Evolutionary conservation across 1,140 invertebrate species (phyloP), one percentile per base, ranked within the genome.

Genomic region (Dreissena rostriformis): DNA sequence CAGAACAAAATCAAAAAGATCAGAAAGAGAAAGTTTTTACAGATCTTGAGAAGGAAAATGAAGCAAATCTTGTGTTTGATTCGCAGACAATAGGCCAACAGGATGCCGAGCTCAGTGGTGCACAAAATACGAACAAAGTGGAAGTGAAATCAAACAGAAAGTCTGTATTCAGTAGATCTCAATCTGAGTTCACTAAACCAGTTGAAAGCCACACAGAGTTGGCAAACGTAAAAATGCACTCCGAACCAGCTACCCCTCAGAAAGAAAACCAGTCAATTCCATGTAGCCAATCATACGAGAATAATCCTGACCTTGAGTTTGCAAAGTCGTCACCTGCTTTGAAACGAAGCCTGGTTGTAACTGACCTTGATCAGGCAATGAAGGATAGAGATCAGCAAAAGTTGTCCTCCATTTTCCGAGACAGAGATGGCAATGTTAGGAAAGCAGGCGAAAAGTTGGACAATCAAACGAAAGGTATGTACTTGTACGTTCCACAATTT

Each of bases 321-420:
- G 6, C 65, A n/a, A 61, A 26, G 15, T 74, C 67, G 4, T 74
- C 73, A 26, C 77, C 76, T 61, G 76, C 84, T 19, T 52, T 88
- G 28, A 87, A 84, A 53, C 61, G 85, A 57, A 86, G 76, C 19
- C 66, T 83, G 29, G 85, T 57, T 14, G 88, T 90, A 19, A 90
- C 88, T 17, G 89, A 88, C 71, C 80, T 90, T n/a, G 88, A 89
- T 81, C 76, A 90, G 79, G 90, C 90, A n/a, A 91, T 91, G 87
- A 86, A 85, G 65, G 85, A 91, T 61, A 77, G 82, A 51, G 90
- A 91, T 71, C 78, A 90, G 61, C 72, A 81, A 67, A 88, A 87
- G 39, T 70, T 89, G n/a, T 74, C 75, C 15, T 67, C 84, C 11
- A 55, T 85, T 11, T 87, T 87, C 68, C 81, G 77, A 71, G 82